phyloP scores from a whole-genome alignment of 2,113 vertebrate genomes.

The Pelodiscus sinensis region DNA sequence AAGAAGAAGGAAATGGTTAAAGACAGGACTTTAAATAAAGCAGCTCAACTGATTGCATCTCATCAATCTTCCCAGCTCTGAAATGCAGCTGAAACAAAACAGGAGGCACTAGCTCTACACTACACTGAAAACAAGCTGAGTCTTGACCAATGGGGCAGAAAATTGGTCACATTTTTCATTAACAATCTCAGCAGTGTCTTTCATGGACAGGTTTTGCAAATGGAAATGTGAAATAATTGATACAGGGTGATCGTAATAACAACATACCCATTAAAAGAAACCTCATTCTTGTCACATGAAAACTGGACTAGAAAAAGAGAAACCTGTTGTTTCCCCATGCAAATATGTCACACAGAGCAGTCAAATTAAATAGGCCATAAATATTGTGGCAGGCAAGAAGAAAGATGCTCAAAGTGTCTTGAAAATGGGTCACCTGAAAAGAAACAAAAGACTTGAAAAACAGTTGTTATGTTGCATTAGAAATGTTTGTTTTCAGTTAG shows the following conservation, averaged over 20 bases:
- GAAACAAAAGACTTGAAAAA: background rate
- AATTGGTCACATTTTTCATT: background rate
- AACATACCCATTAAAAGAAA: background rate
- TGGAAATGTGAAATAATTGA: background rate
- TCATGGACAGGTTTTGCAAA: slow-evolving; percentile 2
- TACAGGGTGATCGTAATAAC: background rate
- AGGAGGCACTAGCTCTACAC: background rate
- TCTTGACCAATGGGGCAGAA: background rate
- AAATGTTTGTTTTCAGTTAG: background rate
- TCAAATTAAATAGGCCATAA: slow-evolving; percentile 34
- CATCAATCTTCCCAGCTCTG: background rate
- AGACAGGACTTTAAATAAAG: background rate
- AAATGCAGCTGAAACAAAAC: background rate
- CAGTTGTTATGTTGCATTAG: background rate
- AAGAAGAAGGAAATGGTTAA: slow-evolving; percentile 55
- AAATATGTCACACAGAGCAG: slow-evolving; percentile 31
- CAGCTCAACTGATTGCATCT: background rate
- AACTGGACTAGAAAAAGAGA: slow-evolving; percentile 33
- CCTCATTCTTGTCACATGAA: background rate
- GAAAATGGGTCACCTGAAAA: slow-evolving; percentile 7
- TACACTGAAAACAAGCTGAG: background rate
- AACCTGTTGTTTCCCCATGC: slow-evolving; percentile 13
- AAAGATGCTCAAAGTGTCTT: background rate
- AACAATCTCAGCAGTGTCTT: background rate
- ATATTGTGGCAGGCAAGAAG: slow-evolving; percentile 16